Percentiles rank a stretch among this genome's conserved stretches.
phyloP scores from a whole-genome alignment of 2,797 vertebrate species.

The Pangasius larnaudii region DNA sequence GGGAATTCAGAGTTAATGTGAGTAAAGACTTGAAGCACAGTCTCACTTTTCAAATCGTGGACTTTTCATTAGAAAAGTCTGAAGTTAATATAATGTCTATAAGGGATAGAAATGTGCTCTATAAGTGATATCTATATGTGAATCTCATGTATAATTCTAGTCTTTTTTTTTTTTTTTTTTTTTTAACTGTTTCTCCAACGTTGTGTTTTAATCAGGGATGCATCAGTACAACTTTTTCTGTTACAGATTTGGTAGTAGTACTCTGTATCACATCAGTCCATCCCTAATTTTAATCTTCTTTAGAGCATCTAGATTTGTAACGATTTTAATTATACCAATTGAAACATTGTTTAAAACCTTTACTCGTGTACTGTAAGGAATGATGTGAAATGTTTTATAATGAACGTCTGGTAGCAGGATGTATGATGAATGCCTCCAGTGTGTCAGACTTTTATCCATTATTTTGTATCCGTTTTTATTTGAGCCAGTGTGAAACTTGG shows the following conservation, averaged over 20 bases:
- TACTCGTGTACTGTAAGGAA: not conserved
- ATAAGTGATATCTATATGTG: not conserved
- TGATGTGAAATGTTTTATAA: constrained; percentile 3
- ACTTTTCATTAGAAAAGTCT: not conserved
- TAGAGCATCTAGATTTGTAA: not conserved
- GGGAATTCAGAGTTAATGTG: not conserved
- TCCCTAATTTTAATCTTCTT: not conserved
- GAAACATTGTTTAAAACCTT: not conserved
- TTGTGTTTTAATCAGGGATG: not conserved
- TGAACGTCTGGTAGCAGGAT: not conserved
- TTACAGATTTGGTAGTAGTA: not conserved
- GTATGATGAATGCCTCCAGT: not conserved
- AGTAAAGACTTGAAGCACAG: not conserved
- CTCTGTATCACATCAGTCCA: not conserved
- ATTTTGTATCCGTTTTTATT: not conserved
- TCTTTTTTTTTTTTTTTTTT: not conserved
- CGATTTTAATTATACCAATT: not conserved
- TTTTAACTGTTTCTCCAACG: not conserved
- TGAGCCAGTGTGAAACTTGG: not conserved
- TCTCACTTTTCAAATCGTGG: not conserved
- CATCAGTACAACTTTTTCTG: not conserved
- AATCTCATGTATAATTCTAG: not conserved
- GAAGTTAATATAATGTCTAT: not conserved
- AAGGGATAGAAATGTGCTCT: not conserved
- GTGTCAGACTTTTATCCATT: not conserved